Evolutionary conservation across 2,797 vertebrate genomes (phyloP).

Genomic region (Spinus olivaceus): DNA sequence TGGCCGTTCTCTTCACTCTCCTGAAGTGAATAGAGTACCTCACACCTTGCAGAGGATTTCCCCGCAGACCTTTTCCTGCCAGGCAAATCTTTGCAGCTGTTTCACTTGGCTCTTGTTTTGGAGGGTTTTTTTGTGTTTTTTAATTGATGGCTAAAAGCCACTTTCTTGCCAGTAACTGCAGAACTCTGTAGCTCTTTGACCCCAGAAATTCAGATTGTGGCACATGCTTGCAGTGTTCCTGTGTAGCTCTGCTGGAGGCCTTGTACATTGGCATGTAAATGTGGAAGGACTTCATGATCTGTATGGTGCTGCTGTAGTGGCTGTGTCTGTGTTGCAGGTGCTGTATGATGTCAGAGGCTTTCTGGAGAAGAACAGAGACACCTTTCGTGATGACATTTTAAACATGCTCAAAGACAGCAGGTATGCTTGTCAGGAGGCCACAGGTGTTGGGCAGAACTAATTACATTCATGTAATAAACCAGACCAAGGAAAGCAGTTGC

Average conservation of each 20-base stretch:
- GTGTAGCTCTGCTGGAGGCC: background rate
- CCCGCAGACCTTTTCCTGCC: background rate
- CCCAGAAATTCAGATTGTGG: background rate
- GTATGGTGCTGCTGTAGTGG: background rate
- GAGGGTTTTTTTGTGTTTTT: background rate
- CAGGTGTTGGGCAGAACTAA: background rate
- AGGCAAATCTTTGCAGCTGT: background rate
- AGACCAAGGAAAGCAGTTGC: background rate
- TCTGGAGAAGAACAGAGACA: conserved; percentile 92
- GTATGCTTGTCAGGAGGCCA: conserved; percentile 50
- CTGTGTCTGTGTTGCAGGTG: conserved; percentile 76
- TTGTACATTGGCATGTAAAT: background rate
- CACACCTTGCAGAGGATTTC: background rate
- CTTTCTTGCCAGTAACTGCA: background rate
- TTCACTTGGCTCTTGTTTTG: background rate
- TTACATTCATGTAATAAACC: background rate
- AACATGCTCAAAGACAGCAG: conserved; percentile 93
- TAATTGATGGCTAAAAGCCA: background rate
- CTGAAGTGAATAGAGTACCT: background rate
- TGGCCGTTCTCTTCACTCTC: background rate
- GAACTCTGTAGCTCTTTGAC: background rate
- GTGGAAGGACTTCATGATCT: background rate
- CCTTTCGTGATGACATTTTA: conserved; percentile 91
- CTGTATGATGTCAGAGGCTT: conserved; percentile 88
- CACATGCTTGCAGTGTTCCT: background rate